Evolutionary conservation across 2,797 vertebrate species (phyloP).

Genomic region (Mycteria americana): DNA sequence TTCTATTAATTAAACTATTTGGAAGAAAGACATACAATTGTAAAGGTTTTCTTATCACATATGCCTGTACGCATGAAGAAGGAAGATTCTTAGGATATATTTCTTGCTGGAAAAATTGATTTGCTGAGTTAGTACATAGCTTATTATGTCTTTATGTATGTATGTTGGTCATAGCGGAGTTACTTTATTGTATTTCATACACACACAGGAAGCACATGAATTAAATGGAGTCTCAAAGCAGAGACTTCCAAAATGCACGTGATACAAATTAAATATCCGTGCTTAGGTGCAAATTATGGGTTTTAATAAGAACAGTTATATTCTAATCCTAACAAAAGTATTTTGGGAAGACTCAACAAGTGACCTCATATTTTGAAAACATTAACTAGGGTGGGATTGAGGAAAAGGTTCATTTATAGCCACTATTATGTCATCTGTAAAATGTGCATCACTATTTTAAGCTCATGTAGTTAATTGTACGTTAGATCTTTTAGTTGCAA

Average conservation of each 20-base stretch:
- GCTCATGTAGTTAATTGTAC: background rate
- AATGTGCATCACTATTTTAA: background rate
- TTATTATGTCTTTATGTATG: background rate
- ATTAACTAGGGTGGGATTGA: fast-evolving
- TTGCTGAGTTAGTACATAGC: background rate
- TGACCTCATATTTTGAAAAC: background rate
- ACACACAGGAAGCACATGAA: background rate
- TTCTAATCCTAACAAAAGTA: background rate
- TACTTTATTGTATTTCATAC: background rate
- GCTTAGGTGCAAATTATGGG: background rate
- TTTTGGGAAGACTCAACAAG: background rate
- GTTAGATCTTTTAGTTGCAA: background rate
- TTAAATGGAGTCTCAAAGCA: background rate
- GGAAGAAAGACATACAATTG: fast-evolving
- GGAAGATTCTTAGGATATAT: background rate
- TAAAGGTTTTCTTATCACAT: background rate
- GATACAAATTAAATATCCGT: background rate
- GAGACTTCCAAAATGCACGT: background rate
- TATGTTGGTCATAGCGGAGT: background rate
- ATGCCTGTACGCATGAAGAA: background rate
- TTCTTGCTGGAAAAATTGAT: background rate
- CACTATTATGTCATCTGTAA: background rate
- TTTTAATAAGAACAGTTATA: background rate
- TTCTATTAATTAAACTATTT: background rate
- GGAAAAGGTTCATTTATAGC: background rate